These are phyloP conservation scores for Acrobasis repandana DNA, from an alignment of 2,888 invertebrate genomes.

Conservation along the genomic window DNA sequence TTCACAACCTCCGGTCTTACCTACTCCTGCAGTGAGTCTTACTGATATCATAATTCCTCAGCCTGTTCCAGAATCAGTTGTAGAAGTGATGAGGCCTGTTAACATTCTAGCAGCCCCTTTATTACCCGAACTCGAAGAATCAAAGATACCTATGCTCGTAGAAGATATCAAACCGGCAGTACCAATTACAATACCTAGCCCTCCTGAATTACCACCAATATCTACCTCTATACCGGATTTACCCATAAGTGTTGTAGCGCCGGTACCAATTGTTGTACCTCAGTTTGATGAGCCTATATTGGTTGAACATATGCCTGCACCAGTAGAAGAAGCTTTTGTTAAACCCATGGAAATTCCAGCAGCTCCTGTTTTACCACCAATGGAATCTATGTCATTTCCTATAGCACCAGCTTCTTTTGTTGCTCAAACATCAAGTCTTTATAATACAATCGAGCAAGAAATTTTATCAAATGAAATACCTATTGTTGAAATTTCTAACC, in stretches of 20 bases:
- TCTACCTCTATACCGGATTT: not conserved
- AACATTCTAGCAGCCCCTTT: conserved; percentile 29
- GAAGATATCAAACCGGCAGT: not conserved
- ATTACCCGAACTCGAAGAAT: not conserved
- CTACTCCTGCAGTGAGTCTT: not conserved
- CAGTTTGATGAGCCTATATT: not conserved
- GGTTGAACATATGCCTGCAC: not conserved
- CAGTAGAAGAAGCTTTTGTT: conserved; percentile 13
- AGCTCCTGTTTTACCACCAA: not conserved
- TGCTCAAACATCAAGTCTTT: not conserved
- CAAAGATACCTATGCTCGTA: not conserved
- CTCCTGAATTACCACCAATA: not conserved
- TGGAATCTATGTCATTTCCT: not conserved
- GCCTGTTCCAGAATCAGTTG: not conserved
- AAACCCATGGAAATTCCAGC: not conserved
- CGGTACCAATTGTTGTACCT: not conserved
- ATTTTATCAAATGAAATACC: conserved; percentile 11
- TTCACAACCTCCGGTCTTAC: not conserved
- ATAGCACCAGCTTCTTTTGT: not conserved
- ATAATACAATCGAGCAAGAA: not conserved
- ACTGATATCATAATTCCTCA: not conserved
- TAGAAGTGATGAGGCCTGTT: not conserved
- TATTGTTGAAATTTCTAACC: conserved; percentile 3
- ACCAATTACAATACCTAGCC: not conserved
- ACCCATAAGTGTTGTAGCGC: not conserved